Conservation (phyloP, 2,797 vertebrate genomes). For the Parauchenoglanis ngamensis region DNA sequence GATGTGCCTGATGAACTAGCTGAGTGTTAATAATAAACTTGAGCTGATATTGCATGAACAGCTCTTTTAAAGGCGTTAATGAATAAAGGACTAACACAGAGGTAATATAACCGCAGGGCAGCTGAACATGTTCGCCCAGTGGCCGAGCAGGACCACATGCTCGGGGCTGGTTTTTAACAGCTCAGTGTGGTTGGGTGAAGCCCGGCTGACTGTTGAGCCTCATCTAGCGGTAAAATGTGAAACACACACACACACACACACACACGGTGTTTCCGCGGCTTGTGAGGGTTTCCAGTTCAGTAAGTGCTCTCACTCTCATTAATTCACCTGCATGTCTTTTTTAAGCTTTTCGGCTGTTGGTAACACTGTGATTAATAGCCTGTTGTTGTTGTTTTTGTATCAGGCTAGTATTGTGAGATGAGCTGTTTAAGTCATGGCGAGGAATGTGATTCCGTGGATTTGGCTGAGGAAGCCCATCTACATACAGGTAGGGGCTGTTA, state of each 20-base stretch:
- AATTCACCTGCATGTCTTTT: neutral
- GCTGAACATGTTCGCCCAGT: neutral
- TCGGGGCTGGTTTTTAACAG: neutral
- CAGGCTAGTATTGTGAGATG: slow-evolving; percentile 79
- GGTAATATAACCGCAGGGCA: neutral
- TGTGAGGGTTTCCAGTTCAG: slow-evolving; percentile 21
- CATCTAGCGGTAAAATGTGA: slow-evolving; percentile 28
- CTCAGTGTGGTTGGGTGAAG: neutral
- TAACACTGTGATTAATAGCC: neutral
- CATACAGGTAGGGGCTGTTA: slow-evolving; percentile 80
- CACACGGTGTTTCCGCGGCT: neutral
- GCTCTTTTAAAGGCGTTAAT: neutral
- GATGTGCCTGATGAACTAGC: neutral
- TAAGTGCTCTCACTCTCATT: neutral
- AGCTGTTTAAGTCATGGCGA: slow-evolving; percentile 83
- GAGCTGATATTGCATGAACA: neutral
- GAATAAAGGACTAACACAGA: neutral
- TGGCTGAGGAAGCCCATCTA: slow-evolving; percentile 82
- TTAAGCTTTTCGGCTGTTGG: neutral
- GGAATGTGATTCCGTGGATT: slow-evolving; percentile 83
- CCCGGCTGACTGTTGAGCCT: neutral
- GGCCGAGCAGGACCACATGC: neutral
- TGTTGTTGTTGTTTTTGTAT: slow-evolving; percentile 35
- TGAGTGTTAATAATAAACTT: neutral
- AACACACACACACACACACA: neutral